These are phyloP conservation scores for Phaenicophaeus curvirostris DNA, from an alignment of 2,797 vertebrate species.

Conservation along the genomic window DNA sequence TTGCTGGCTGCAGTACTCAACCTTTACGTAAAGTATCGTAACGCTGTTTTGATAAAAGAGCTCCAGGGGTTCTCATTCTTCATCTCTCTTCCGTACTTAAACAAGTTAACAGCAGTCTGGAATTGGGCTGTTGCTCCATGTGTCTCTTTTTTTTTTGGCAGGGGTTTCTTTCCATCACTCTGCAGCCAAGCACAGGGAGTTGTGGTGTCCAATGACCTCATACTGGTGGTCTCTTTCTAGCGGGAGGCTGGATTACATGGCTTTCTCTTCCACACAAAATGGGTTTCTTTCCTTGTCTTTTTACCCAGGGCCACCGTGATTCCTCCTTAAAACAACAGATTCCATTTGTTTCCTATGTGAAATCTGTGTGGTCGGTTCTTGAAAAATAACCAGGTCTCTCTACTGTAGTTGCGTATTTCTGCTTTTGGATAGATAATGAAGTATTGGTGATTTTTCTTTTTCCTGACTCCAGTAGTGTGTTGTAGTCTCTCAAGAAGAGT, in stretches of 20 bases:
- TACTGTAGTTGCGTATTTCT: background rate
- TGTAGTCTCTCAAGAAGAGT: background rate
- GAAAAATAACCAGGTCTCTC: background rate
- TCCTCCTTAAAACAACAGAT: background rate
- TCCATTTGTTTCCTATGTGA: background rate
- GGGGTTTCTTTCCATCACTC: background rate
- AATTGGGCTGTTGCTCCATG: background rate
- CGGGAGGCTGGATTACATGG: background rate
- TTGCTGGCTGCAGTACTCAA: background rate
- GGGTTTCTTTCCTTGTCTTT: background rate
- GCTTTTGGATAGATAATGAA: background rate
- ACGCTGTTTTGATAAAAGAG: background rate
- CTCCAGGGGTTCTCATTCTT: background rate
- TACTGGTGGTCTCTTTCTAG: background rate
- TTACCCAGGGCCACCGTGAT: background rate
- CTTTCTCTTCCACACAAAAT: background rate
- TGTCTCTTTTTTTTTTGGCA: constrained; percentile 3
- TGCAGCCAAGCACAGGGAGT: background rate
- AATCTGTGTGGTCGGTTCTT: background rate
- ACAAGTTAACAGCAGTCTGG: constrained; percentile 7
- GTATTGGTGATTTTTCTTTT: background rate
- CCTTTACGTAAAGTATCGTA: background rate
- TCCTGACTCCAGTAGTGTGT: background rate
- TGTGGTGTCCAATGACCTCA: background rate
- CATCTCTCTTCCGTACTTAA: background rate